Evolutionary conservation across 64 coral and sea anemone genomes (phyloP), one percentile per base, ranked within the genome.

Genomic region (Orbicella faveolata): DNA sequence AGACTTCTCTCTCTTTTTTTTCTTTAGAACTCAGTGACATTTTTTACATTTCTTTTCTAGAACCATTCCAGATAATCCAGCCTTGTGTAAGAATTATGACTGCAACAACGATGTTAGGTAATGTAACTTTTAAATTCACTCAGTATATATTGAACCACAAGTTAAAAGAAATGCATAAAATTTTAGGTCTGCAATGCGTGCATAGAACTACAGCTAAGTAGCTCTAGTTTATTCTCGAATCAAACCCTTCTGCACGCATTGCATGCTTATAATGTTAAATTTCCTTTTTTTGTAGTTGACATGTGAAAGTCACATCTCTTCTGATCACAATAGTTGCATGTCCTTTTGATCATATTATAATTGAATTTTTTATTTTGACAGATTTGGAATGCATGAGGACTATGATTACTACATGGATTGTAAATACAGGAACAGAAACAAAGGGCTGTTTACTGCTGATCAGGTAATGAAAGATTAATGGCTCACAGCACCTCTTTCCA

Each of bases 341-440:
- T 48, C 44, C 44, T 48, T 48, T 6, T 48, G 5, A 48, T 48
- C 0, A 48, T 6, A 48, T 48, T 48, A 48, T 48, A 48, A 48
- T 18, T 18, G 23, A 17, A 52, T 41, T 75, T 39, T 69, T 5
- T 73, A 10, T 21, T 69, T 52, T 16, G 34, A 36, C 57, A 98
- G 96, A 37, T 98, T 90, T 95, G 96, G 96, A 18, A 98, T 98
- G 96, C 93, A 98, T 93, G 96, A 98, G 36, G 88, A 95, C 59
- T 98, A 95, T 84, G 93, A 98, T 15, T 98, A 98, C 61, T 98
- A 98, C 62, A 89, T 57, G 20, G 73, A 88, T 53, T 98, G 96
- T 66, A 66, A 87, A 36, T 88, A 90, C 81, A 89, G 96, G 23
- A 93, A 92, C 62, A 89, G 96, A 80, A 98, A 98, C 76, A 69